Base-by-base conservation (phyloP, 35 echinoderm and acorn worm genomes). In the Heliocidaris erythrogramma region DNA sequence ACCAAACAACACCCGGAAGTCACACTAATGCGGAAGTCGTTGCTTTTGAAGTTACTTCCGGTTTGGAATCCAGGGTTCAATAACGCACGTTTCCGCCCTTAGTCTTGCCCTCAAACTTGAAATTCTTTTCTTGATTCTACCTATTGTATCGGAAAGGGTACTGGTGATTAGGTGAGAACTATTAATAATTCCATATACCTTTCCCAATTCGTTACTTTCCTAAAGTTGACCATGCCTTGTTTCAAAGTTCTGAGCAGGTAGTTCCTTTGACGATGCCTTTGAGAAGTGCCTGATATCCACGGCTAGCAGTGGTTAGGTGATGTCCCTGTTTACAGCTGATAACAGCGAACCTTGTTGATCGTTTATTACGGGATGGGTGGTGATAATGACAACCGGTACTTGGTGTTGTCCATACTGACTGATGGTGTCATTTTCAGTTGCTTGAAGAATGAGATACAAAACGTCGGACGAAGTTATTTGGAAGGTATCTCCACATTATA, bases 1-100 rank as follows among this genome's bases (percentile, higher is more conserved):
- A 89, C 31, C 47, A 17, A 78, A 89, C 87, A 89, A 89, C 87
- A 89, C 87, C 87, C 30, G 87, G 87, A 89, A 89, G 87, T 89
- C 30, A n/a, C 30, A 32, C 87, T 89, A 89, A 89, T 89, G 87
- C 87, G 87, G 87, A 89, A 89, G 87, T 89, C 87, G 87, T 89
- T 89, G 87, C 87, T 89, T 89, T 89, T 89, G 87, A n/a, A 89
- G 87, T 32, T 47, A n/a, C 87, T 89, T 89, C 87, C 87, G 87
- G 31, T 35, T 89, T 6, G 31, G 87, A 47, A 89, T 89, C 87
- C 47, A 89, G 87, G 87, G 87, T 89, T 89, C 87, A 89, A 47
- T 89, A 89, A 89, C 87, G 87, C 87, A 42, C 47, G 47, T 89
- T 89, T 89, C 87, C 87, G 31, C 65, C 47, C 14, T 84, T 89